phyloP scores from a whole-genome alignment of 2,888 invertebrate genomes.

The Eristalis pertinax region DNA sequence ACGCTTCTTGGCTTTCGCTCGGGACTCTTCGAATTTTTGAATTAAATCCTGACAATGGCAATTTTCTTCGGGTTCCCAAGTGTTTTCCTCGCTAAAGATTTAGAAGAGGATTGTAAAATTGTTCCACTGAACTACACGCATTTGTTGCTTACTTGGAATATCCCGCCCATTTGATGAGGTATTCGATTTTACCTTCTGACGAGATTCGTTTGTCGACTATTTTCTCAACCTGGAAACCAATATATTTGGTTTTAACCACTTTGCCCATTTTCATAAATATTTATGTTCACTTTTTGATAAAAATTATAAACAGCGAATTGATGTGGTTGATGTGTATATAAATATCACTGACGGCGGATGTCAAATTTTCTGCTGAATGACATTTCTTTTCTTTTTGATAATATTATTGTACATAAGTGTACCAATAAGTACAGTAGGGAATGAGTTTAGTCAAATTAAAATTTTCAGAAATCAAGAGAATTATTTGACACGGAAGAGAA shows the following conservation, averaged over 20 bases:
- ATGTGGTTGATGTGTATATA: not conserved
- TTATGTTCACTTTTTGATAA: not conserved
- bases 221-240: conserved; percentile 94
- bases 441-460: not conserved
- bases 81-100: conserved; percentile 89
- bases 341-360: not conserved
- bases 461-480: too few relatives aligned
- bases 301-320: not conserved
- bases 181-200: conserved; percentile 88
- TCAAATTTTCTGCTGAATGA: not conserved
- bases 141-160: conserved; percentile 85
- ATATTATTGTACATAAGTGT: not conserved
- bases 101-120: not conserved
- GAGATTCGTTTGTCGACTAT: conserved; percentile 90
- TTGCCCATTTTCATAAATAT: not conserved
- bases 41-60: conserved; percentile 95
- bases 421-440: not conserved
- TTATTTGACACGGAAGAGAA: too few relatives aligned
- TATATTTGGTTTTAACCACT: conserved; percentile 80
- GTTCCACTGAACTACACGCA: not conserved
- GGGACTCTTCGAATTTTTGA: conserved; percentile 90
- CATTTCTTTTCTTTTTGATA: not conserved
- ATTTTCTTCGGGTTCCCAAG: conserved; percentile 98
- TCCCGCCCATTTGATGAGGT: conserved; percentile 89
- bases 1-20: conserved; percentile 82